Evolutionary conservation across 2,888 invertebrate genomes (phyloP).

Genomic region (Morpho deidamia): DNA sequence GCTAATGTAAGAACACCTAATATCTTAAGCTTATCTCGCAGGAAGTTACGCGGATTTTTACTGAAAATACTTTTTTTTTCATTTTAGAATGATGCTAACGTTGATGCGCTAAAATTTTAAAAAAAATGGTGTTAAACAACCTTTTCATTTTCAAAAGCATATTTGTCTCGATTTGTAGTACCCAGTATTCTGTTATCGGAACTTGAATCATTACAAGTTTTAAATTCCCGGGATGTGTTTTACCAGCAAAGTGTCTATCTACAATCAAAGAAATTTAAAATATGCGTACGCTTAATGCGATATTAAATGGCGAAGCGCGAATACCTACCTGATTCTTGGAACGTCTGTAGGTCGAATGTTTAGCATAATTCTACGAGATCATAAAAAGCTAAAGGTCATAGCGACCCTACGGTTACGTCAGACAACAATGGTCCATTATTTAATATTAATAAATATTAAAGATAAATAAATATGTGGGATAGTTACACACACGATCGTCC

Average conservation of each 20-base stretch:
- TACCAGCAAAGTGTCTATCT: constrained; percentile 5
- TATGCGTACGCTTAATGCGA: constrained; percentile 14
- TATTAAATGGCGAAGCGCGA: constrained; percentile 20
- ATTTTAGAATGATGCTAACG: too few relatives aligned
- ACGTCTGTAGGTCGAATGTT: constrained; percentile 43
- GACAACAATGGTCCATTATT: not conserved
- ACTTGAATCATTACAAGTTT: not conserved
- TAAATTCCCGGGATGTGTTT: not conserved
- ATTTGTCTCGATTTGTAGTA: too few relatives aligned
- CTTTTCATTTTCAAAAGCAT: too few relatives aligned
- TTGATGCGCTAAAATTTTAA: not conserved
- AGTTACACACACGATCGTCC: too few relatives aligned
- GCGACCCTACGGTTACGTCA: constrained; percentile 30
- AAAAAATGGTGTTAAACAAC: not conserved
- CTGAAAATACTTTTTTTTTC: too few relatives aligned
- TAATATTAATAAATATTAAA: too few relatives aligned
- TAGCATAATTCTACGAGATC: constrained; percentile 33
- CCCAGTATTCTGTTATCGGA: not conserved
- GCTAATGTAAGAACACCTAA: too few relatives aligned
- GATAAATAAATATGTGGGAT: too few relatives aligned
- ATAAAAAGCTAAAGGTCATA: constrained; percentile 36
- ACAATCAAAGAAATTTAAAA: constrained; percentile 12
- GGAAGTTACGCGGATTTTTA: too few relatives aligned
- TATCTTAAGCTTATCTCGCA: too few relatives aligned
- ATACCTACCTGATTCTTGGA: constrained; percentile 34